A percentile compares a stretch with the other conserved stretches of the same genome.
Conservation (phyloP, 2,797 vertebrate genomes). For the Rhinoraja longicauda region DNA sequence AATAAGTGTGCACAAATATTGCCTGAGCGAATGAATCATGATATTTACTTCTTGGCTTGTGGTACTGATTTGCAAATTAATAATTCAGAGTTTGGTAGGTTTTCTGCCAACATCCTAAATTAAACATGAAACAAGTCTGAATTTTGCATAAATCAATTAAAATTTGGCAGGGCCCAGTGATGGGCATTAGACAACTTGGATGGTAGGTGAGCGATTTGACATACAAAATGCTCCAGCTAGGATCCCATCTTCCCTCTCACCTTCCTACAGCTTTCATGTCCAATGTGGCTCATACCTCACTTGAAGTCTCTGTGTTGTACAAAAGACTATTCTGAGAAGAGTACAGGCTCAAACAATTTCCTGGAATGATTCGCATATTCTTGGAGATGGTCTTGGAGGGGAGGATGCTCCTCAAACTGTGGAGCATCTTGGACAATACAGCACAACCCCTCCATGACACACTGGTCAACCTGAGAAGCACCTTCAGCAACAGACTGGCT, state of each 20-base stretch:
- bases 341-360: too few relatives aligned
- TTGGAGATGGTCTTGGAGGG: too few relatives aligned
- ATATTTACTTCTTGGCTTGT: not conserved
- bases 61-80: slow-evolving; percentile 8
- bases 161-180: not conserved
- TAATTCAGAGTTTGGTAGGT: slow-evolving; percentile 1
- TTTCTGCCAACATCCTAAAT: slow-evolving; percentile 19
- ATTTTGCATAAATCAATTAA: slow-evolving; percentile 2
- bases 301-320: too few relatives aligned
- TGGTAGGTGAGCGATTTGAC: not conserved
- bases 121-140: slow-evolving; percentile 27
- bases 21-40: not conserved
- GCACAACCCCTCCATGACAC: too few relatives aligned
- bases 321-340: too few relatives aligned
- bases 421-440: too few relatives aligned
- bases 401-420: too few relatives aligned
- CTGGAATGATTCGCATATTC: too few relatives aligned
- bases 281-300: not conserved
- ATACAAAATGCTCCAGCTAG: not conserved
- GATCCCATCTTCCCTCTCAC: not conserved
- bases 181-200: not conserved
- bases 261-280: not conserved
- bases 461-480: too few relatives aligned
- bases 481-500: too few relatives aligned
- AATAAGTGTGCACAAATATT: not conserved